phyloP scores from a whole-genome alignment of 2,113 vertebrate species.

The Megaleporinus macrocephalus region DNA sequence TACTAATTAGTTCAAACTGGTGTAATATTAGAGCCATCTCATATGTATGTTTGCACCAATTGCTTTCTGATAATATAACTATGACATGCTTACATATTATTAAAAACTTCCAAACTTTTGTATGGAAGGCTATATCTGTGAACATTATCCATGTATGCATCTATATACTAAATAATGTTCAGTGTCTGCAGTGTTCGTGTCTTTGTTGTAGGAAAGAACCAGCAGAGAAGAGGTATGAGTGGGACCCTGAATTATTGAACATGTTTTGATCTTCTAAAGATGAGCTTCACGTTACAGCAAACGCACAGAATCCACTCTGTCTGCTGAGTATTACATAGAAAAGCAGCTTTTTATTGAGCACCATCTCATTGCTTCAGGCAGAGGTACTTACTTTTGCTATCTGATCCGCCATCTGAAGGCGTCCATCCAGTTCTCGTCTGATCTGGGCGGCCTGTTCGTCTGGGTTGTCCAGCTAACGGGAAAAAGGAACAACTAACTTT shows the following conservation, averaged over 20 bases:
- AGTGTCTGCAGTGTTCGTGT: background rate
- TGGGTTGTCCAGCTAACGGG: constrained; percentile 91
- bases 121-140: too few species aligned
- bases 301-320: background rate
- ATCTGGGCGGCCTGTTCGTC: constrained; percentile 99
- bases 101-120: too few species aligned
- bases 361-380: background rate
- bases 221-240: background rate
- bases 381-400: constrained; percentile 88
- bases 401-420: constrained; percentile 98
- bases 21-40: too few species aligned
- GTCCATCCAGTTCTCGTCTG: constrained; percentile 93
- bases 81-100: too few species aligned
- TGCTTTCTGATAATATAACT: too few species aligned
- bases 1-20: too few species aligned
- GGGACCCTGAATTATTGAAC: background rate
- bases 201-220: background rate
- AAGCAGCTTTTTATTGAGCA: background rate
- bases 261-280: constrained; percentile 26
- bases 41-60: too few species aligned
- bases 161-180: background rate
- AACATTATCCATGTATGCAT: background rate
- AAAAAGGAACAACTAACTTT: constrained; percentile 53
- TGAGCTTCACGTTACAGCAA: background rate
- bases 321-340: background rate